Percentiles rank a stretch among this genome's conserved stretches.
Evolutionary conservation across 2,888 invertebrate genomes (phyloP).

Genomic region (Temnothorax rugatulus): DNA sequence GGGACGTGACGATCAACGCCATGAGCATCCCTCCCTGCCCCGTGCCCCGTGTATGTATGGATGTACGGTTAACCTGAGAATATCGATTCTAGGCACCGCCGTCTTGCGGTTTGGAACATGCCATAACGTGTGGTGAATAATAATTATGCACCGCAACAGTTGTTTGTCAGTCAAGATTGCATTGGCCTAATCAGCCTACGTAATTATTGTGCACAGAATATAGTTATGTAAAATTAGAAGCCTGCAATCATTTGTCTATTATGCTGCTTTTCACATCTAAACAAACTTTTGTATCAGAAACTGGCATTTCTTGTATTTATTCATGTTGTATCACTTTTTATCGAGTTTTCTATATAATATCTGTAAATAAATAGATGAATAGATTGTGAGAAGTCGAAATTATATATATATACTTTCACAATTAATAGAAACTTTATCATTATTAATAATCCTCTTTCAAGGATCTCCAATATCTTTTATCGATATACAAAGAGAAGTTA

Average conservation of each 20-base stretch:
- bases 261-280: not conserved
- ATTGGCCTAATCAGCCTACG: slow-evolving; percentile 37
- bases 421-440: not conserved
- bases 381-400: not conserved
- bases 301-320: not conserved
- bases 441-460: not conserved
- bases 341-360: not conserved
- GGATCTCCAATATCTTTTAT: slow-evolving; percentile 55
- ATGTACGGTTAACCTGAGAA: slow-evolving; percentile 52
- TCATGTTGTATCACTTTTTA: not conserved
- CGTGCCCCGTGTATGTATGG: not conserved
- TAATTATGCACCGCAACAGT: slow-evolving; percentile 56
- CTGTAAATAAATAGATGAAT: not conserved
- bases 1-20: slow-evolving; percentile 69
- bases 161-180: slow-evolving; percentile 51
- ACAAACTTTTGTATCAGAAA: not conserved
- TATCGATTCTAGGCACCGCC: slow-evolving; percentile 46
- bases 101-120: slow-evolving; percentile 44
- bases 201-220: slow-evolving; percentile 22
- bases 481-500: slow-evolving; percentile 70
- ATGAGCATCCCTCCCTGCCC: not conserved
- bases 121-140: slow-evolving; percentile 52
- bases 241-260: not conserved
- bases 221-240: slow-evolving; percentile 25
- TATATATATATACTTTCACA: too few relatives aligned